Base-by-base conservation (phyloP, 2,888 invertebrate species). In the Gymnosoma rotundatum region DNA sequence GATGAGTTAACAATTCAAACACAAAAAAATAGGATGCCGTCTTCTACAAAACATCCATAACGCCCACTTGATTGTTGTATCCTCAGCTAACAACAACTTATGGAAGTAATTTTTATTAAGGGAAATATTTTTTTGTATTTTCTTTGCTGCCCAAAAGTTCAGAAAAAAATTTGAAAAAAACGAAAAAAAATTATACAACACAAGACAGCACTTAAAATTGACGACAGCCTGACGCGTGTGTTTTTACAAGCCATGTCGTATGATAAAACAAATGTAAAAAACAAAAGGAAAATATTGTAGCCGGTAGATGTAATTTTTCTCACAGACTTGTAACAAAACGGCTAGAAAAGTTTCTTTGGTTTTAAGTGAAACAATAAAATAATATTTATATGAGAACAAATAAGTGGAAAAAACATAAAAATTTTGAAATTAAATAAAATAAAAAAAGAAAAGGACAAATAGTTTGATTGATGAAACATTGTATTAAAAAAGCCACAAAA, bases 131-230 rank as follows among this genome's bases (percentile, higher is more conserved):
- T 48, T 45, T 14, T 32, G 16, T 36, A 1, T 25, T n/a, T 32
- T 56, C 14, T 25, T 52, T 38, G 10, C 52, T 7, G 1, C 16
- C 8, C 45, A 69, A 78, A 70, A 64, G 56, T 50, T 63, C 56
- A 56, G 54, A 63, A 45, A 7, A 12, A 42, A 14, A 10, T 2
- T 3, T 50, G 6, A 60, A 16, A 52, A 66, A 63, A 18, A 9
- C 36, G 20, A 2, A 54, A 20, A 54, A 69, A 21, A 76, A 52
- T 79, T 83, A 70, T 61, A 84, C 76, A 84, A 80, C 69, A 76
- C 70, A 79, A 75, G 45, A 66, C 58, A 84, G 78, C 64, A 81
- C 83, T 78, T 74, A 78, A 81, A 78, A 78, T 78, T 84, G 74
- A 81, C 78, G 84, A 69, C 84, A 74, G 58, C 45, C 52, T 56